A percentile compares a stretch with the other conserved stretches of the same genome.
phyloP scores from a whole-genome alignment of 2,113 vertebrate species.

The Corapipo altera region DNA sequence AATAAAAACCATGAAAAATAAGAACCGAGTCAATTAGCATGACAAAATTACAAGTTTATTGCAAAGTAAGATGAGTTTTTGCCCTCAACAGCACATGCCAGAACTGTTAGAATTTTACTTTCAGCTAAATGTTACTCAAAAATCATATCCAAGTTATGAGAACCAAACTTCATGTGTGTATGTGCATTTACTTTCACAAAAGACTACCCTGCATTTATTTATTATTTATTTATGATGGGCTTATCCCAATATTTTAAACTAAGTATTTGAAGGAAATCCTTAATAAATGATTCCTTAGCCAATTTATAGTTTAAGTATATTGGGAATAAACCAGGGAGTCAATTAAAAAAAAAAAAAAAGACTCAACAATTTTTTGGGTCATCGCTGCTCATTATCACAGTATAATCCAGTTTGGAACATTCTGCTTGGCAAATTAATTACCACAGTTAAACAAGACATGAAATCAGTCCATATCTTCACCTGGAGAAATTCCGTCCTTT shows the following conservation, averaged over 20 bases:
- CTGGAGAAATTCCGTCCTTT: neutral
- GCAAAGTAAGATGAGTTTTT: neutral
- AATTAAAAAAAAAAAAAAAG: neutral
- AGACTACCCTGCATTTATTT: neutral
- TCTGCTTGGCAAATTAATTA: neutral
- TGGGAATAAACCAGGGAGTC: neutral
- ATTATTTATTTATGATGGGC: neutral
- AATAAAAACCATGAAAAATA: neutral
- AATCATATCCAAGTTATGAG: neutral
- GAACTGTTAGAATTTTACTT: neutral
- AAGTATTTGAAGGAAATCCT: neutral
- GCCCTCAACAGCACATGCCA: neutral
- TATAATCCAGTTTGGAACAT: neutral
- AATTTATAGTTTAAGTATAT: neutral
- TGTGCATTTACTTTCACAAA: neutral
- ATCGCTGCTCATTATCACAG: neutral
- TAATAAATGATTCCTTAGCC: neutral
- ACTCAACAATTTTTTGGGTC: neutral
- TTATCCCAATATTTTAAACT: neutral
- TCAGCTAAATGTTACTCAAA: neutral
- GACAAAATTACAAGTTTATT: conserved; percentile 51
- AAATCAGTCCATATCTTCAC: conserved; percentile 34
- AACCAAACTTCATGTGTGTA: neutral
- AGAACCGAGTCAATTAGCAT: neutral
- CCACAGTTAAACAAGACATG: neutral